Evolutionary conservation across 92 coral and sea anemone genomes (phyloP), one percentile per base, ranked within the genome.

Genomic region (Virgularia gustaviana): DNA sequence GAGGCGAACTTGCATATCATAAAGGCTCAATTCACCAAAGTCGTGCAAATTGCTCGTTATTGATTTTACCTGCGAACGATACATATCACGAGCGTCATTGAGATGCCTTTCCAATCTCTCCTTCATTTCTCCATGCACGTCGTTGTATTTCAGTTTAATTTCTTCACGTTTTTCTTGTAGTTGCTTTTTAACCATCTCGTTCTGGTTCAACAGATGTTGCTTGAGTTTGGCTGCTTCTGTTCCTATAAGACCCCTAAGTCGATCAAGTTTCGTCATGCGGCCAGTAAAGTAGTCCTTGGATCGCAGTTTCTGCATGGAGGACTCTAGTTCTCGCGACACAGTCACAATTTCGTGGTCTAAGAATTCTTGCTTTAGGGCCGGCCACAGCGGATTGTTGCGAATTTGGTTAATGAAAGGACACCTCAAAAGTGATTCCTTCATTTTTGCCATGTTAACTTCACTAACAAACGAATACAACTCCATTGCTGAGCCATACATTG

Each of bases 321-420:
- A 10, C 20, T 68, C 52, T n/a, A 68, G 22, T 49, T 49, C 75
- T 49, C 52, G 75, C 29, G 49, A 24, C 19, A 32, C 75, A 9
- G 36, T 13, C 39, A 77, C 70, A 35, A 94, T 35, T 54, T 89
- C 89, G 56, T 89, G 92, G 32, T 84, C 78, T 30, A 85, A 67
- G 71, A 85, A 29, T 63, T 92, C 96, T 23, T 92, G 85, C 9
- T 77, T 65, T 27, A 86, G 83, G 23, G 79, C 86, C 38, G 75
- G 41, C 96, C 90, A 89, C 68, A 80, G 76, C 75, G 84, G 88
- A 28, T 92, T 92, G 30, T 44, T 57, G 36, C 79, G 32, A 63
- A 86, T 71, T 49, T 81, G 60, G 39, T 82, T 84, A 35, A 85
- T 39, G 35, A 91, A 75, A 2, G 97, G 75, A 49, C 19, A 68